These are phyloP conservation scores for Lemur catta DNA, from an alignment of 2,797 vertebrate species.

Conservation along the genomic window DNA sequence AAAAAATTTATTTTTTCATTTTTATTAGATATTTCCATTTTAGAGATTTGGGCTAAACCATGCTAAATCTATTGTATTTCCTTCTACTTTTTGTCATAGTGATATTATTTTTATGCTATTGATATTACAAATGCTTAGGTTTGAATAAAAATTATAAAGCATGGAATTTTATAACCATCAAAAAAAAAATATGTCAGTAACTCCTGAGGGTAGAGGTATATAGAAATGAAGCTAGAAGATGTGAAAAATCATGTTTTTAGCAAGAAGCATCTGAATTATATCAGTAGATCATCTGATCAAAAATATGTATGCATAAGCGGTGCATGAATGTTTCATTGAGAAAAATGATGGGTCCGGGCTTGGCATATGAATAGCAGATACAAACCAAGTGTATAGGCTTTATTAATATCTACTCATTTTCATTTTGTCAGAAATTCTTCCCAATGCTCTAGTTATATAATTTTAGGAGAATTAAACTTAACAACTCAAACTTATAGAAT, in stretches of 20 bases:
- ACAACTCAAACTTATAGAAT: not conserved
- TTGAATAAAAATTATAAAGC: not conserved
- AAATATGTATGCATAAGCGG: not conserved
- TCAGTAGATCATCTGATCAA: not conserved
- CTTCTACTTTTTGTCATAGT: not conserved
- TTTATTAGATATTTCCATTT: not conserved
- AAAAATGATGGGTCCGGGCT: not conserved
- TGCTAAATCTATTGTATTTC: constrained; percentile 6
- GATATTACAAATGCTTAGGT: not conserved
- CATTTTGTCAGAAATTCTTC: not conserved
- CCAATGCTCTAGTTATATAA: not conserved
- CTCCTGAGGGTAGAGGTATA: not conserved
- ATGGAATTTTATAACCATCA: not conserved
- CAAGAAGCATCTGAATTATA: not conserved
- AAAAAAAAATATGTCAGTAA: not conserved
- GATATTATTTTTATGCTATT: not conserved
- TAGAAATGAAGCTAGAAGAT: not conserved
- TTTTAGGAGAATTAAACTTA: constrained; percentile 30
- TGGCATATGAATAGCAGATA: not conserved
- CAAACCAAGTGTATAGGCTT: not conserved
- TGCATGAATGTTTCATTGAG: not conserved
- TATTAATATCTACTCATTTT: constrained; percentile 2
- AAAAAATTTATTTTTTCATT: not conserved
- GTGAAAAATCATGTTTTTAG: not conserved
- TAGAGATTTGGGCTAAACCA: not conserved